Base-by-base conservation (phyloP, 1,140 invertebrate genomes). In the Hestina assimilis region DNA sequence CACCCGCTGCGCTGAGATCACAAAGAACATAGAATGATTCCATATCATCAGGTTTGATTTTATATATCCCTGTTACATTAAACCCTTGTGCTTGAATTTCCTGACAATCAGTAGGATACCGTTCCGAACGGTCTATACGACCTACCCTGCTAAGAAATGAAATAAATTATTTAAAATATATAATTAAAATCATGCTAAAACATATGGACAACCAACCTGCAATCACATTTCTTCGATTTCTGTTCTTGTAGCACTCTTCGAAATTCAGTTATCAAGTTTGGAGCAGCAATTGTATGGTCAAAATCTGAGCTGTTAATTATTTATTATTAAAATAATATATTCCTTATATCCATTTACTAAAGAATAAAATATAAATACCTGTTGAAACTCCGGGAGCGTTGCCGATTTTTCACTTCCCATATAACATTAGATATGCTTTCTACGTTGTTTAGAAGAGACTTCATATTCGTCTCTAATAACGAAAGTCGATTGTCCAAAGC, bases 21-120 rank as follows among this genome's bases (percentile, higher is more conserved):
- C 93, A 94, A 11, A 89, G 82, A 11, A 91, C 92, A 61, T 92
- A 91, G 67, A 93, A 92, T 0, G 92, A 83, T 8, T 89, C 84
- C 64, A 81, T 79, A 12, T 85, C 81, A 1, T 86, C 81, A 0
- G 84, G 82, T 29, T 76, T 79, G 6, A 87, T 83, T 57, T 87
- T 87, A 48, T 86, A 87, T 9, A 87, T 87, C 0, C 84, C 84
- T 0, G 84, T 84, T 6, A 85, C 72, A 53, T 87, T 87, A 48
- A 85, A 87, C 0, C 84, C 84, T 62, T 85, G 84, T 35, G 79
- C 66, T 50, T 85, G 82, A 20, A 86, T 87, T 57, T 87, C 84
- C 35, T 77, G 75, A 51, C 84, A 87, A 46, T 87, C 84, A 0
- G 72, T 79, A 0, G 84, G 84, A 50, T 85, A 87, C 2, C 82